phyloP scores from a whole-genome alignment of 2,113 vertebrate genomes.

The Phaethornis superciliosus region DNA sequence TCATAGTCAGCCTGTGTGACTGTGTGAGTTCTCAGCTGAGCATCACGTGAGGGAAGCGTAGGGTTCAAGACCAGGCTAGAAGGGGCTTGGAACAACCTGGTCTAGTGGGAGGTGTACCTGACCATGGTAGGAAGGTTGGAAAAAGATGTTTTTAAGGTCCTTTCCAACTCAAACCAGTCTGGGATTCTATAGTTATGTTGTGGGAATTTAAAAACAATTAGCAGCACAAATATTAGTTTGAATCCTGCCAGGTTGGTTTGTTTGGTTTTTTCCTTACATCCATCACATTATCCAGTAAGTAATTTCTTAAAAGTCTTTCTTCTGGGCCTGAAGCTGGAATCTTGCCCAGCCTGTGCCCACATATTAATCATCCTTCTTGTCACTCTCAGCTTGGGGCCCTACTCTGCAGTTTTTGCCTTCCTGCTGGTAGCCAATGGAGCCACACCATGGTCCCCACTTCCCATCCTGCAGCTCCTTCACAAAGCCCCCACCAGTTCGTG shows the following conservation, averaged over 20 bases:
- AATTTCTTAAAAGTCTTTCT: not conserved
- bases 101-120: too few relatives aligned
- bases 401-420: not conserved
- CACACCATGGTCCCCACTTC: not conserved
- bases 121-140: too few relatives aligned
- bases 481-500: fast-evolving
- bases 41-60: not conserved
- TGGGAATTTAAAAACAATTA: not conserved
- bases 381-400: not conserved
- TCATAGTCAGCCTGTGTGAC: fast-evolving
- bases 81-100: too few relatives aligned
- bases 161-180: too few relatives aligned
- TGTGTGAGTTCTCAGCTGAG: not conserved
- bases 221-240: not conserved
- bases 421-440: not conserved
- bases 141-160: too few relatives aligned
- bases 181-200: not conserved
- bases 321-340: not conserved
- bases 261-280: too few relatives aligned
- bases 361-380: not conserved
- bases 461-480: not conserved
- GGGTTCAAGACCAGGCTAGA: not conserved
- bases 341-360: not conserved
- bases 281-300: not conserved
- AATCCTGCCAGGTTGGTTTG: not conserved